Evolutionary conservation across 2,888 invertebrate genomes (phyloP).

Genomic region (Teleogryllus oceanicus): DNA sequence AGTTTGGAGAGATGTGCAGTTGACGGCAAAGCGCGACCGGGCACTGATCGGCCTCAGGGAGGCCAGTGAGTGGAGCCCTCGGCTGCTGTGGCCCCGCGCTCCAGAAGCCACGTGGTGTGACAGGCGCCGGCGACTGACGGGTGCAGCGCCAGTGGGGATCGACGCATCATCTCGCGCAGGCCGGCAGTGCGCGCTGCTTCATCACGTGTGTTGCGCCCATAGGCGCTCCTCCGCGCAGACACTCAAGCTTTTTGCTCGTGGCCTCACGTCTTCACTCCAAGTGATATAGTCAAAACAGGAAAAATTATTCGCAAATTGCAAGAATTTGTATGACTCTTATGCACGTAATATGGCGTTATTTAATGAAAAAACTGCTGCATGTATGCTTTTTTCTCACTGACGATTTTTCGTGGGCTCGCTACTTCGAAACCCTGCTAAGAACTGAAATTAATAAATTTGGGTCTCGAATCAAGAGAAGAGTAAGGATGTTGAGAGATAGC

Average conservation of each 20-base stretch:
- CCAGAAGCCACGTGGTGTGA: constrained; percentile 29
- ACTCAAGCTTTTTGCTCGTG: not conserved
- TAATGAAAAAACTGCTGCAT: too few species aligned
- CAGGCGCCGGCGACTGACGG: not conserved
- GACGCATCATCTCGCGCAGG: not conserved
- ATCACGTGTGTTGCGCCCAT: not conserved
- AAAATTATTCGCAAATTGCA: too few species aligned
- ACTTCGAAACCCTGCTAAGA: too few species aligned
- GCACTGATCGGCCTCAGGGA: not conserved
- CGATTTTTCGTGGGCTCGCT: too few species aligned
- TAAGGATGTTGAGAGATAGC: not conserved
- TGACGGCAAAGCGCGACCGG: constrained; percentile 1
- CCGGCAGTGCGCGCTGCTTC: not conserved
- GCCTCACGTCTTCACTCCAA: too few species aligned
- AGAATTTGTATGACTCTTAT: too few species aligned
- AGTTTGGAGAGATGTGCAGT: constrained; percentile 9
- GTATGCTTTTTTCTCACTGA: too few species aligned
- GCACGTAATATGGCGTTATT: too few species aligned
- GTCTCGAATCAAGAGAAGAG: too few species aligned
- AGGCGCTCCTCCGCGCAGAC: not conserved
- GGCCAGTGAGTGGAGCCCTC: constrained; percentile 19
- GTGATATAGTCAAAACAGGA: too few species aligned
- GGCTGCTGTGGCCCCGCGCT: constrained; percentile 28
- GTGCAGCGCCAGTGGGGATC: too few species aligned
- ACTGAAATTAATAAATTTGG: too few species aligned